A percentile compares a stretch with the other conserved stretches of the same genome.
Conservation (phyloP, 2,113 vertebrate species). For the Sitta europaea region DNA sequence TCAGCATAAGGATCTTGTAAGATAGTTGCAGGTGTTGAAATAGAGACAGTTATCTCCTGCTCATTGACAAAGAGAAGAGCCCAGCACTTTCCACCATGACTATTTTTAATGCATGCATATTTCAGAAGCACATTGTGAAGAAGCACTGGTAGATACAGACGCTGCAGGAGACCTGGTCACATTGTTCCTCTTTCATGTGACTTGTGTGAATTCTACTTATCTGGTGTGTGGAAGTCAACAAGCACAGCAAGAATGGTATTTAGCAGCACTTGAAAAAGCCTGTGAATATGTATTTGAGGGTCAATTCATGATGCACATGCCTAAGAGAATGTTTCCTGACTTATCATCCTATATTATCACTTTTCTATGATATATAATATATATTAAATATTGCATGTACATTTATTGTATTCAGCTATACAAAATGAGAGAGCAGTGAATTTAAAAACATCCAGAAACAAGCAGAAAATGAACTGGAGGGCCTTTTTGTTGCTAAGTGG, state of each 20-base stretch:
- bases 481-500: not conserved
- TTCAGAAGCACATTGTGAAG: not conserved
- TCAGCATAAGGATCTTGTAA: not conserved
- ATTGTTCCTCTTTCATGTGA: not conserved
- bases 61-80: not conserved
- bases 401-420: not conserved
- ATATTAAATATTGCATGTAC: not conserved
- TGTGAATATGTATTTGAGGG: not conserved
- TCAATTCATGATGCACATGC: not conserved
- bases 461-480: not conserved
- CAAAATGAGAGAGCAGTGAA: not conserved
- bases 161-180: not conserved
- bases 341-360: not conserved
- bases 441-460: not conserved
- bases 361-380: not conserved
- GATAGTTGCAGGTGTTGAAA: not conserved
- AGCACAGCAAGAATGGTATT: not conserved
- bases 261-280: not conserved
- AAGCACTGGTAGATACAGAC: not conserved
- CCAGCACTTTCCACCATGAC: not conserved
- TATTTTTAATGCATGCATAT: not conserved
- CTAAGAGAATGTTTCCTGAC: not conserved
- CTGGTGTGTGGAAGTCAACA: not conserved
- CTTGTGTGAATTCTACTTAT: not conserved
- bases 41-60: not conserved